phyloP scores from a whole-genome alignment of 2,797 vertebrate genomes.

The Lindbergichthys nudifrons region DNA sequence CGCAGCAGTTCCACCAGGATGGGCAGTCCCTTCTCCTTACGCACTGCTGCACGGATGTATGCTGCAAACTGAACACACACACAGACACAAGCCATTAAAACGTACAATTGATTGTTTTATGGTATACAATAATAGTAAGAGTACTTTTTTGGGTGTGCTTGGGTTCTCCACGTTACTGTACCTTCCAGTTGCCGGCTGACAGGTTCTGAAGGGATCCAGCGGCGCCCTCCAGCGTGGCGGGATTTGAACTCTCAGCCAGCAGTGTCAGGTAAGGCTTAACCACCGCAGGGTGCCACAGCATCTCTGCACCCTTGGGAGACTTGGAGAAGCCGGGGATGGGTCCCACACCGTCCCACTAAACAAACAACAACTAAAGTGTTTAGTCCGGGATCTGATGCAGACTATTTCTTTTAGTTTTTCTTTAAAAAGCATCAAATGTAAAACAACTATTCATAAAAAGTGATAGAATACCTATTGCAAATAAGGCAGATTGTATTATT shows the following conservation, averaged over 20 bases:
- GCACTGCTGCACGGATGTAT: slow-evolving; percentile 95
- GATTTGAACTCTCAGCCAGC: slow-evolving; percentile 97
- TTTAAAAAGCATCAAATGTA: background rate
- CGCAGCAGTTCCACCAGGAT: slow-evolving; percentile 97
- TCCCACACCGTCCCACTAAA: slow-evolving; percentile 97
- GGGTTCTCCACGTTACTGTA: slow-evolving; percentile 66
- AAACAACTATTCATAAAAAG: background rate
- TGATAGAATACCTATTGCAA: background rate
- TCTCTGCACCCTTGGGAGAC: slow-evolving; percentile 96
- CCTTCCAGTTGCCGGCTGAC: slow-evolving; percentile 99
- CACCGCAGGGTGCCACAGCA: slow-evolving; percentile 97
- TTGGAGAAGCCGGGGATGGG: slow-evolving; percentile 97
- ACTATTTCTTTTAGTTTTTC: background rate
- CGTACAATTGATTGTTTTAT: slow-evolving; percentile 14
- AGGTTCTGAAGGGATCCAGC: slow-evolving; percentile 98
- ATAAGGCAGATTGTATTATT: too few relatives aligned
- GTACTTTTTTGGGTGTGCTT: background rate
- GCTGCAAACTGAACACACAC: slow-evolving; percentile 89
- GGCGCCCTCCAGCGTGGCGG: slow-evolving; percentile 96
- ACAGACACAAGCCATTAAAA: slow-evolving; percentile 37
- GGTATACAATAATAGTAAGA: slow-evolving; percentile 6
- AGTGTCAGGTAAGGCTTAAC: slow-evolving; percentile 98
- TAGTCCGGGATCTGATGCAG: background rate
- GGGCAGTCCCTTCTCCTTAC: slow-evolving; percentile 97
- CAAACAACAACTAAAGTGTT: slow-evolving; percentile 38